A percentile compares a stretch with the other conserved stretches of the same genome.
Evolutionary conservation across 1,140 invertebrate genomes (phyloP).

Genomic region (Lysiphlebus fabarum): DNA sequence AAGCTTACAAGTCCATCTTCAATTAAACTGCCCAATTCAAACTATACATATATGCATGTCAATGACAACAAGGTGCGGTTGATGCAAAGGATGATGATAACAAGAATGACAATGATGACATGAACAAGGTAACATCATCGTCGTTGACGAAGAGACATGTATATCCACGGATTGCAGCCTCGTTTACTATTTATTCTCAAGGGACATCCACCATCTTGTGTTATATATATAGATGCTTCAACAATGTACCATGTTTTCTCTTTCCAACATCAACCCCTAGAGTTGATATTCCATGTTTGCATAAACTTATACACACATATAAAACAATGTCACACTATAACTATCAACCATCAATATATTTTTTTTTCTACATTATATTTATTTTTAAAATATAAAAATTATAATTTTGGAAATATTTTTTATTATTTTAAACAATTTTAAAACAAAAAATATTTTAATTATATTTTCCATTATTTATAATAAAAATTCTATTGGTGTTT

Average conservation of each 20-base stretch:
- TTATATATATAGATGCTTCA: slow-evolving; percentile 11
- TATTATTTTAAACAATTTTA: too few relatives aligned
- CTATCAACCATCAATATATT: neutral
- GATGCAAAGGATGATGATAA: too few relatives aligned
- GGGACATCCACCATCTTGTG: slow-evolving; percentile 48
- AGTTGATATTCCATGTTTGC: slow-evolving; percentile 37
- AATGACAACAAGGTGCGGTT: too few relatives aligned
- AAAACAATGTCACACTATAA: slow-evolving; percentile 33
- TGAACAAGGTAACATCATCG: slow-evolving; percentile 1
- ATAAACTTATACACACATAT: slow-evolving; percentile 46
- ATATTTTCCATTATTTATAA: neutral
- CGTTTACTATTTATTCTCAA: slow-evolving; percentile 44
- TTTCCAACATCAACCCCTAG: slow-evolving; percentile 28
- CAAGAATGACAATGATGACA: too few relatives aligned
- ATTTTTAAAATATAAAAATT: neutral
- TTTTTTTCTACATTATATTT: too few relatives aligned
- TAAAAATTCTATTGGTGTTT: neutral
- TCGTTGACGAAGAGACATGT: slow-evolving; percentile 43
- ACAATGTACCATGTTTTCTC: slow-evolving; percentile 20
- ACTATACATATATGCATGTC: too few relatives aligned
- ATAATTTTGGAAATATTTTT: too few relatives aligned
- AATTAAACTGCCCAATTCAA: too few relatives aligned
- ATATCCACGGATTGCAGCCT: slow-evolving; percentile 49
- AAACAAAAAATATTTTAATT: too few relatives aligned
- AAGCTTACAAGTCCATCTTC: too few relatives aligned